Base-by-base conservation (phyloP, 2,797 vertebrate species). In the Lagodon rhomboides region DNA sequence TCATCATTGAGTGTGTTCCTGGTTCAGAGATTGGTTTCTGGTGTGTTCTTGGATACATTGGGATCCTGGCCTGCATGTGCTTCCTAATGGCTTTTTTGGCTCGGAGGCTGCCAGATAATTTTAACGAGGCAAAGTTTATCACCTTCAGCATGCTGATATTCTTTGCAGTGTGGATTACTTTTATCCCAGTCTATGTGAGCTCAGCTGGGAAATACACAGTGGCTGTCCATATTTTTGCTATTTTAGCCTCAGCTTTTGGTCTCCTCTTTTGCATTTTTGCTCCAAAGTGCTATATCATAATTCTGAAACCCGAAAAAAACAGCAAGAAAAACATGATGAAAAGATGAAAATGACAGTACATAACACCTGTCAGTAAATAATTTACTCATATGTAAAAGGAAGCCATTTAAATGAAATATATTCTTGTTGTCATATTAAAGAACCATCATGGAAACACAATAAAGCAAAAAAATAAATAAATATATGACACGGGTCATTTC, bases 101-200 rank as follows among this genome's bases (percentile, higher is more conserved):
- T 49, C 82, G 94, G 9, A 94, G 94, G 68, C 75, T 95, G 16
- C 95, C 95, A 1, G 94, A 94, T 61, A 92, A 92, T 81, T 96
- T 94, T 44, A 95, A 96, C 3, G 95, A 95, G 72, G 94, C 94
- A 2, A 95, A 94, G 73, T 93, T 93, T 27, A 95, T 96, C 63
- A 94, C 94, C 38, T 95, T 96, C 64, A 95, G 93, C 75, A 95
- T 95, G 90, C 79, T 95, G 3, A 95, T 95, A 55, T 95, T 95
- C 74, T 96, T 94, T 84, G 94, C 93, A 1, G 95, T 96, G 12
- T 95, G 94, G 95, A 87, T 95, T 63, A 94, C 94, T 5, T 95
- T 95, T 74, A 92, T 95, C 44, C 94, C 94, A 17, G 94, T 93
- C 41, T 95, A 95, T 61, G 75, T 94, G 27, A 95, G 95, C 79